Evolutionary conservation across 2,888 invertebrate genomes (phyloP), one percentile per base, ranked within the genome.

Genomic region (Zelleria hepariella): DNA sequence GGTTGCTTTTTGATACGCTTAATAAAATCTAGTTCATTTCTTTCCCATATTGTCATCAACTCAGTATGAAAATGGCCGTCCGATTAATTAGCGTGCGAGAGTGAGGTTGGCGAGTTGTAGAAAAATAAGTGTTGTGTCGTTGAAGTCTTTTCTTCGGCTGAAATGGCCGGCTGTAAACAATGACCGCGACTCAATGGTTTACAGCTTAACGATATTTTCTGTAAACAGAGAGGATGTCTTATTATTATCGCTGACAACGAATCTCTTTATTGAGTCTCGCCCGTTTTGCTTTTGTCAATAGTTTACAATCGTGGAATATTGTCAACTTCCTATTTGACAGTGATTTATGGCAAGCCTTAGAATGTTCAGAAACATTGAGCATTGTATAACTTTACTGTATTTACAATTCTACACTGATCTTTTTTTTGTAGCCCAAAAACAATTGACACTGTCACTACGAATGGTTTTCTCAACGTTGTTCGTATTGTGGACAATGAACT

Each of bases 1-100:
- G 63, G 63, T 70, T 68, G 71, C 71, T 71, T 63, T 68, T 72
- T 73, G 73, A 77, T 86, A 86, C 86, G 86, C 86, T 86, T 86
- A 84, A 77, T 75, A 79, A 42, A 42, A 56, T 47, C 68, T 70
- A 69, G 70, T 68, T 70, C 71, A 71, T 69, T 53, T 25, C 23
- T 53, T 10, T 25, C 15, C 6, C 32, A 24, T 53, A 25, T 25
- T n/a, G 7, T 1, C 0, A 2, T 7, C 7, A 1, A 49, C 0
- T 20, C 6, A n/a, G 20, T 18, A 18, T 20, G 18, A 53, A 7
- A 53, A 8, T 55, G 20, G 32, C 55, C 55, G 55, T 55, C 55
- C 55, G 32, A 53, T n/a, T 55, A 3, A 27, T 27, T 27, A 24
- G 21, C 8, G 10, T 1, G 32, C 10, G 10, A 24, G 21, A 5